These are phyloP conservation scores for Idaea straminata DNA, from an alignment of 2,888 invertebrate species.

Conservation along the genomic window DNA sequence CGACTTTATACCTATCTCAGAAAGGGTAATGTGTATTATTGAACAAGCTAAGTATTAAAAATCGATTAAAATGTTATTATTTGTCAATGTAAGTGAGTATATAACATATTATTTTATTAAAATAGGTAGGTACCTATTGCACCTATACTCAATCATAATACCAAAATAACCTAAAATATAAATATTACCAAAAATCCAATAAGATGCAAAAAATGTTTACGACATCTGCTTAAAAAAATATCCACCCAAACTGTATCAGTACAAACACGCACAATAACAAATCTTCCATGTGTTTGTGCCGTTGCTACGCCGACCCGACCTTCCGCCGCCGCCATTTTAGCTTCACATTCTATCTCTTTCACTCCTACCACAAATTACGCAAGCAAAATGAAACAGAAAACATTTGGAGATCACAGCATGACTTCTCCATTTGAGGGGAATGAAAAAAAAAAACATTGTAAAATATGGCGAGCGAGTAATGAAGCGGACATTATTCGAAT, in stretches of 20 bases:
- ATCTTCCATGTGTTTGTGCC: conserved; percentile 54
- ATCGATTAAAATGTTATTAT: too few species aligned
- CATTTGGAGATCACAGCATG: conserved; percentile 49
- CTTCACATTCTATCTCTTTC: conserved; percentile 51
- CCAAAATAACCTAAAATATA: not conserved
- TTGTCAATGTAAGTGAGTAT: too few species aligned
- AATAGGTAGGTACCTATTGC: too few species aligned
- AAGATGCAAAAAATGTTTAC: conserved; percentile 38
- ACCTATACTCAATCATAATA: too few species aligned
- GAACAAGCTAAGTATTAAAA: too few species aligned
- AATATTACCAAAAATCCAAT: not conserved
- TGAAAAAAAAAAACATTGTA: conserved; percentile 59
- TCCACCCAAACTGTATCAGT: conserved; percentile 52
- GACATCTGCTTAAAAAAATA: conserved; percentile 40
- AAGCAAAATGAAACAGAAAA: not conserved
- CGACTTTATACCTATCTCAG: too few species aligned
- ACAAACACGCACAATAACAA: conserved; percentile 49
- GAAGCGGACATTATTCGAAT: conserved; percentile 41
- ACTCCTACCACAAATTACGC: conserved; percentile 22
- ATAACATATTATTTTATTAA: too few species aligned
- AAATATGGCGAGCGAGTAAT: conserved; percentile 43
- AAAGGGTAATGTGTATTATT: too few species aligned
- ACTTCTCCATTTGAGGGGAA: conserved; percentile 68
- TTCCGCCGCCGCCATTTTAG: conserved; percentile 66
- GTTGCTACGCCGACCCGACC: conserved; percentile 44